Base-by-base conservation (phyloP, 2,797 vertebrate species). In the Miichthys miiuy region DNA sequence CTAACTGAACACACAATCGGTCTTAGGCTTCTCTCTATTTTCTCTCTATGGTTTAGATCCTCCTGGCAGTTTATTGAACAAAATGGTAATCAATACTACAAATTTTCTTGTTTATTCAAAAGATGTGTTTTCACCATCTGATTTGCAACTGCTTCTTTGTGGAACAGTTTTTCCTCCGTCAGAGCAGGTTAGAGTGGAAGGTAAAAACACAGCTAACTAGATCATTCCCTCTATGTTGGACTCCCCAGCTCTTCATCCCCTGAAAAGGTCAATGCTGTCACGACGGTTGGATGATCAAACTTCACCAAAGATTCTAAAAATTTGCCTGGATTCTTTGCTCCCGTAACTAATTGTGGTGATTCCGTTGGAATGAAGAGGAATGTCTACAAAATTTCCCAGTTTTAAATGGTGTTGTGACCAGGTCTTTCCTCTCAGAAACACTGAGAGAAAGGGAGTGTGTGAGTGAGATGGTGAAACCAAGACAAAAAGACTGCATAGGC, bases 401-500 rank as follows among this genome's bases (percentile, higher is more conserved):
- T 38, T 38, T 30, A 21, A 60, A 60, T 2, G 30, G 60, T 50
- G 38, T 2, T 65, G 65, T 84, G 62, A 70, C 7, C 6, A n/a
- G 20, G 21, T 14, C 41, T 42, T 21, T 55, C 27, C 23, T 65
- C 13, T 66, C 51, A 75, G 80, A 78, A 54, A 85, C 68, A 80
- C 16, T 3, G 50, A 69, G 72, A 55, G 20, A 54, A 51, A 71
- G 60, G 34, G 58, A 83, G 56, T 72, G 67, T 61, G 80, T 75
- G 61, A 41, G 55, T 75, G 68, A 86, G 41, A 46, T 71, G 25
- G 48, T 25, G 54, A 57, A 38, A 52, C 20, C 54, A 60, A 44
- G 38, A 72, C 72, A 82, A 73, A 47, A 70, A 77, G n/a, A 47
- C 56, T 50, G 44, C 72, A 75, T 60, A 63, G 69, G 42, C 46